A percentile compares a stretch with the other conserved stretches of the same genome.
phyloP scores from a whole-genome alignment of 2,797 vertebrate species.

The Coregonus ussuriensis region DNA sequence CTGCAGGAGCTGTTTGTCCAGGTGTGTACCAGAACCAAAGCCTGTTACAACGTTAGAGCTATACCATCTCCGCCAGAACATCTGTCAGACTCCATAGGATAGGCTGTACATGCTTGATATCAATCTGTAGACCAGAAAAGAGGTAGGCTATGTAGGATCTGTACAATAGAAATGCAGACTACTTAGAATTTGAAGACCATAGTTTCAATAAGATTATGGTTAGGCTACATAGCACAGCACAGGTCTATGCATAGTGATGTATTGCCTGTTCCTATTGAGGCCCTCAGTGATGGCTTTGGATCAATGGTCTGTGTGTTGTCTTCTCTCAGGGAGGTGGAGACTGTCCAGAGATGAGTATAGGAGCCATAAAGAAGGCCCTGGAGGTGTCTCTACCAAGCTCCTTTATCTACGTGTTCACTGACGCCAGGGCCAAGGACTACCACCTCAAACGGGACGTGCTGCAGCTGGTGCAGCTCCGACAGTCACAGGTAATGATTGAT shows the following conservation, averaged over 20 bases:
- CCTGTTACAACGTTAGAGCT: not conserved
- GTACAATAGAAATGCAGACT: not conserved
- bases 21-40: slow-evolving; percentile 71
- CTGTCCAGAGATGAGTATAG: slow-evolving; percentile 95
- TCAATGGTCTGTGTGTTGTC: slow-evolving; percentile 18
- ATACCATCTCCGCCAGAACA: not conserved
- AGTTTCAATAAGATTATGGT: not conserved
- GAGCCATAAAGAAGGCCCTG: slow-evolving; percentile 88
- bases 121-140: not conserved
- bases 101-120: not conserved
- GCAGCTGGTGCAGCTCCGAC: slow-evolving; percentile 87
- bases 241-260: not conserved
- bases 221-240: not conserved
- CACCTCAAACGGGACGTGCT: slow-evolving; percentile 86
- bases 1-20: slow-evolving; percentile 92
- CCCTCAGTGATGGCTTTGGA: not conserved
- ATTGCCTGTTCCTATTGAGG: not conserved
- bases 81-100: not conserved
- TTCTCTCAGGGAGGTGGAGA: slow-evolving; percentile 88
- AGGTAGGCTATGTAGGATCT: not conserved
- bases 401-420: slow-evolving; percentile 94
- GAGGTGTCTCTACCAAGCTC: slow-evolving; percentile 89
- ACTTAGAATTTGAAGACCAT: not conserved
- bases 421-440: slow-evolving; percentile 93
- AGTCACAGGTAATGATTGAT: slow-evolving; percentile 82